Percentiles rank a stretch among this genome's conserved stretches.
Conservation (phyloP, 1,140 invertebrate genomes). For the Dendrolimus punctatus region DNA sequence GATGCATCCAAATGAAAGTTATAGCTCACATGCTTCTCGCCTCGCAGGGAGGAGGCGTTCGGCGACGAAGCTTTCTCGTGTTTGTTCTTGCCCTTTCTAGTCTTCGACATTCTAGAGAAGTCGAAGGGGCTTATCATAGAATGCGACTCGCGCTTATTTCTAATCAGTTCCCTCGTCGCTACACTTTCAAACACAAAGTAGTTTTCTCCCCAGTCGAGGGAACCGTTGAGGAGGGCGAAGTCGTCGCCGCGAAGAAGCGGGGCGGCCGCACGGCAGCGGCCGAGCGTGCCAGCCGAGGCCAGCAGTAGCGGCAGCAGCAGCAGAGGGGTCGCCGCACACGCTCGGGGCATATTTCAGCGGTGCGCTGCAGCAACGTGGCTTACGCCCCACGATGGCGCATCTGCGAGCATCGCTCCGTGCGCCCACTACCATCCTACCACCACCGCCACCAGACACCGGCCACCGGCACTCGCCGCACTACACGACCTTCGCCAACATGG, state of each 20-base stretch:
- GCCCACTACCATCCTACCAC: too few relatives aligned
- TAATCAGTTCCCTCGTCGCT: background rate
- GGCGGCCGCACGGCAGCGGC: background rate
- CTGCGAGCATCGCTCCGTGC: too few relatives aligned
- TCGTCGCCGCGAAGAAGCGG: background rate
- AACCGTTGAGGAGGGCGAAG: background rate
- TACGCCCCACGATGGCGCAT: too few relatives aligned
- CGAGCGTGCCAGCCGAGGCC: background rate
- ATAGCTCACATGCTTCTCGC: background rate
- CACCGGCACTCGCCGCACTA: background rate
- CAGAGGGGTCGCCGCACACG: background rate
- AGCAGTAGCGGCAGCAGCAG: conserved; percentile 2
- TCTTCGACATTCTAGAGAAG: conserved; percentile 46
- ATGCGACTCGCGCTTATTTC: conserved; percentile 26
- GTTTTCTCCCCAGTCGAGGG: background rate
- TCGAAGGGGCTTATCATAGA: conserved; percentile 48
- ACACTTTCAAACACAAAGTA: too few relatives aligned
- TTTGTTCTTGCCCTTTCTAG: conserved; percentile 20
- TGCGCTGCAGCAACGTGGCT: too few relatives aligned
- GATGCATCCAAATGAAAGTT: background rate
- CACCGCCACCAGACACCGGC: background rate
- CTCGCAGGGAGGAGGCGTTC: conserved; percentile 20
- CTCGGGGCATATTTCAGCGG: background rate
- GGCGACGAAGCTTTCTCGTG: conserved; percentile 9
- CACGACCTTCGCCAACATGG: background rate